Evolutionary conservation across 2,888 invertebrate species (phyloP).

Genomic region (Temnothorax unifasciatus): DNA sequence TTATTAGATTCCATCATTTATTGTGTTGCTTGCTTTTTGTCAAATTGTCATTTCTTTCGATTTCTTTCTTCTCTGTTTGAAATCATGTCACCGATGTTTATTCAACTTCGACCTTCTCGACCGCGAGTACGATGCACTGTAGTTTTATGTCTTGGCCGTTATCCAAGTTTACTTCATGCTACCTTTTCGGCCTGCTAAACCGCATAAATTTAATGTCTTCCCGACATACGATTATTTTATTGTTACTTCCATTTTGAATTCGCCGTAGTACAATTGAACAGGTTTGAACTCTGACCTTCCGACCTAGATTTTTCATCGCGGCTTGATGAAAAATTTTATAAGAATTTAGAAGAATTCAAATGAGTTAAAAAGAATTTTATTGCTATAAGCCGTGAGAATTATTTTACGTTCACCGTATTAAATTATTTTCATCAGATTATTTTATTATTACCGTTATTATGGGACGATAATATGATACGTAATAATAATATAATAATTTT

Average conservation of each 20-base stretch:
- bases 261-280: neutral
- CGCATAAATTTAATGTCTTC: constrained; percentile 14
- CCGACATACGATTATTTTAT: constrained; percentile 19
- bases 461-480: neutral
- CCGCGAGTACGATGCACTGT: constrained; percentile 19
- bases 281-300: constrained; percentile 7
- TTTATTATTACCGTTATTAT: neutral
- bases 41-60: neutral
- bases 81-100: neutral
- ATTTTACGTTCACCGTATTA: neutral
- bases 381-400: neutral
- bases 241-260: constrained; percentile 20
- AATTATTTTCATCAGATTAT: neutral
- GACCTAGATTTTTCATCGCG: neutral
- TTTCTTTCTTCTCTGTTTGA: neutral
- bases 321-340: neutral
- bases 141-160: constrained; percentile 21
- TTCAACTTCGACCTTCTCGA: constrained; percentile 21
- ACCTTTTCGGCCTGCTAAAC: constrained; percentile 13
- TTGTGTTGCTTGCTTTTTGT: neutral
- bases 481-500: constrained; percentile 18
- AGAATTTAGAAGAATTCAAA: neutral
- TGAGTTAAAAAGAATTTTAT: neutral
- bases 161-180: constrained; percentile 25
- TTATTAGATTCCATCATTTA: neutral